Conservation (phyloP, 2,888 invertebrate species). For the Nomada fucata region DNA sequence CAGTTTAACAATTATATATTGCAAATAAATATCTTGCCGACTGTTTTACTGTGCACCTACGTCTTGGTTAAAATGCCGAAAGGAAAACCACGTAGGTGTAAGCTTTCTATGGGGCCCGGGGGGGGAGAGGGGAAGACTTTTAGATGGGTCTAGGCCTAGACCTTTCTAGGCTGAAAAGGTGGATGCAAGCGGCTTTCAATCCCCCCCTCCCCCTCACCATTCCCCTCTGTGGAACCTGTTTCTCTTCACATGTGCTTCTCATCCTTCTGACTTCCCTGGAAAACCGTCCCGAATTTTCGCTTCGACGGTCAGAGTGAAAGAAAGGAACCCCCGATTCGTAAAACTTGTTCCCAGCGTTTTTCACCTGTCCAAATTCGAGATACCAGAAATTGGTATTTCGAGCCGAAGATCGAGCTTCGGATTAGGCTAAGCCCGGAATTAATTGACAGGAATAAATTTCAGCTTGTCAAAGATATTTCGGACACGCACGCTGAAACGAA, state of each 20-base stretch:
- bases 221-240: constrained; percentile 70
- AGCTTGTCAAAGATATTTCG: too few relatives aligned
- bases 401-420: too few relatives aligned
- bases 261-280: constrained; percentile 42
- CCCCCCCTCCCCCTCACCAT: neutral
- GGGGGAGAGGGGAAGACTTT: constrained; percentile 9
- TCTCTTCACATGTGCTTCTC: constrained; percentile 58
- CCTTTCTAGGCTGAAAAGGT: constrained; percentile 41
- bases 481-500: too few relatives aligned
- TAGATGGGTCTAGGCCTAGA: constrained; percentile 32
- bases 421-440: too few relatives aligned
- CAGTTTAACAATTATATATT: neutral
- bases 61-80: neutral
- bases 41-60: neutral
- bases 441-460: too few relatives aligned
- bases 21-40: neutral
- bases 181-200: constrained; percentile 53
- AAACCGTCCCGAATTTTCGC: constrained; percentile 19
- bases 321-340: neutral
- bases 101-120: constrained; percentile 19
- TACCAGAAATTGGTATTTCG: neutral
- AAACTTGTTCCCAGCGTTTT: neutral
- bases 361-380: too few relatives aligned
- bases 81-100: constrained; percentile 28
- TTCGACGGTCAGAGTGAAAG: neutral